phyloP scores from a whole-genome alignment of 92 coral and sea anemone species.

The Pocillopora meandrina region DNA sequence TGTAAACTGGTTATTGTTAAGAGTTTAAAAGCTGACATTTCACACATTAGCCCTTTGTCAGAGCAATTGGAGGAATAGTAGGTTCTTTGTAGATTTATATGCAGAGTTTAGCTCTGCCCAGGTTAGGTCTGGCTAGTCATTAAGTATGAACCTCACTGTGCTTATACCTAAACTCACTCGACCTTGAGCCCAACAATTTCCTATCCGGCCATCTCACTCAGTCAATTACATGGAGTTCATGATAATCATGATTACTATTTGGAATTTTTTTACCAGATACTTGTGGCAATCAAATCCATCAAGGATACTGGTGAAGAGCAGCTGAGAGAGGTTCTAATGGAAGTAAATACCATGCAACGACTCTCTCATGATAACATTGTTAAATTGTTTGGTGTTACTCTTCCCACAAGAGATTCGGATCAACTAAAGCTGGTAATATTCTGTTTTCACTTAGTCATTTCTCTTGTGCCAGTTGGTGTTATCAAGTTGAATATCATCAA shows the following conservation, averaged over 20 bases:
- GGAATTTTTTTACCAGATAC: slow-evolving; percentile 4
- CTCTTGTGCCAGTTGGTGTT: not conserved
- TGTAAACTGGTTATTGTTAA: no score
- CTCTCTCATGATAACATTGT: slow-evolving; percentile 49
- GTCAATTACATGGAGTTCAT: not conserved
- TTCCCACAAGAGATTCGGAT: slow-evolving; percentile 6
- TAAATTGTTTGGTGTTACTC: slow-evolving; percentile 54
- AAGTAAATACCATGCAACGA: slow-evolving; percentile 43
- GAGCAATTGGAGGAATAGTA: no score
- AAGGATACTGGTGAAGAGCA: slow-evolving; percentile 29
- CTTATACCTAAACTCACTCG: not conserved
- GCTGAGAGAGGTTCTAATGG: slow-evolving; percentile 35
- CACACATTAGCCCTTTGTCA: no score
- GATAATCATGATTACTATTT: not conserved
- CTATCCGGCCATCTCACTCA: no score
- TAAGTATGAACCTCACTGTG: no score
- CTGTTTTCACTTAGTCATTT: not conserved
- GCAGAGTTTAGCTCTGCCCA: no score
- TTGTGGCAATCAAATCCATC: slow-evolving; percentile 63
- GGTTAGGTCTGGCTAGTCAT: no score
- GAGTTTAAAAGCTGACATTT: no score
- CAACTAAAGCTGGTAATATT: slow-evolving; percentile 21
- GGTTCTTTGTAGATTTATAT: no score
- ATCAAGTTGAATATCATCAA: not conserved
- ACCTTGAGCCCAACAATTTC: not conserved